These are phyloP conservation scores for Melanotaenia maccullochi DNA, from an alignment of 2,797 vertebrate species.

Conservation along the genomic window DNA sequence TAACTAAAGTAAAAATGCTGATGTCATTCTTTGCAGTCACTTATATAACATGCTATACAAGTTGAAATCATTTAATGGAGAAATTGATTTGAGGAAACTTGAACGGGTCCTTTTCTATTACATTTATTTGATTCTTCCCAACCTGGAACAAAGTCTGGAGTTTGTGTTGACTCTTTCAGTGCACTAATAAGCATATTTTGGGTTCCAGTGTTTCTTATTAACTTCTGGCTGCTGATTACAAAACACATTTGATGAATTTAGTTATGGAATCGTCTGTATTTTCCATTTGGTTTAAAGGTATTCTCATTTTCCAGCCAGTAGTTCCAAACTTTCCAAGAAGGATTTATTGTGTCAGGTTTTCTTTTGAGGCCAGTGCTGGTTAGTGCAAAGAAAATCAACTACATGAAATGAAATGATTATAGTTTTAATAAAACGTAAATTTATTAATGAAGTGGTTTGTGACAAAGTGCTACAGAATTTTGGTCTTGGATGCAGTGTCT, in stretches of 20 bases:
- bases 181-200: background rate
- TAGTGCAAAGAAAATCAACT: background rate
- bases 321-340: background rate
- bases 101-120: background rate
- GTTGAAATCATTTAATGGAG: slow-evolving; percentile 1
- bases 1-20: slow-evolving; percentile 40
- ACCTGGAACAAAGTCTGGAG: background rate
- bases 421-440: background rate
- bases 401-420: background rate
- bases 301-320: background rate
- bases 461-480: background rate
- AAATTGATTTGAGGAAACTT: background rate
- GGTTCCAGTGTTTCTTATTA: background rate
- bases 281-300: background rate
- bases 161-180: background rate
- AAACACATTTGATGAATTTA: background rate
- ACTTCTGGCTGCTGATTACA: background rate
- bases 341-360: background rate
- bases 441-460: background rate
- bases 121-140: no score
- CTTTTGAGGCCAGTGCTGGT: background rate
- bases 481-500: background rate
- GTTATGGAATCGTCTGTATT: background rate
- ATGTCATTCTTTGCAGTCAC: background rate
- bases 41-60: slow-evolving; percentile 38